These are phyloP conservation scores for Pseudorhiza aurosa DNA, from an alignment of 30 jellyfish, hydroid and myxozoan species.

Conservation along the genomic window DNA sequence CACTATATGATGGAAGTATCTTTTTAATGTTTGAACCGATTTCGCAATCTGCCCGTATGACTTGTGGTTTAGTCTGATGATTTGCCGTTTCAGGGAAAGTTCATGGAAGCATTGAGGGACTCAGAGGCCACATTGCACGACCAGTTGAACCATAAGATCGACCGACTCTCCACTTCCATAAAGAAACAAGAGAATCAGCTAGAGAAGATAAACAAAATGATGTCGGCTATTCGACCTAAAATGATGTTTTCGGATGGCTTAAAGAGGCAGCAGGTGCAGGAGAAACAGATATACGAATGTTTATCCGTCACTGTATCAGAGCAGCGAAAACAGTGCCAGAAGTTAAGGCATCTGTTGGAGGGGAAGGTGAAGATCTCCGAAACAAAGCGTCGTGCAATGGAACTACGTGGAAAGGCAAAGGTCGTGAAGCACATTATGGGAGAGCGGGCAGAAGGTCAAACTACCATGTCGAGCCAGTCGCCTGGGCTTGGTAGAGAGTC, in stretches of 20 bases:
- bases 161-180: slow-evolving; percentile 5
- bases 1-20: no score
- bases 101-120: slow-evolving; percentile 7
- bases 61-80: no score
- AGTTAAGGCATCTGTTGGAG: slow-evolving; percentile 11
- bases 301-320: slow-evolving; percentile 29
- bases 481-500: not conserved
- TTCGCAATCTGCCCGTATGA: no score
- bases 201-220: slow-evolving; percentile 15
- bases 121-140: slow-evolving; percentile 21
- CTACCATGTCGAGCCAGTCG: not conserved
- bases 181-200: slow-evolving; percentile 19
- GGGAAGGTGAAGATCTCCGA: slow-evolving; percentile 42
- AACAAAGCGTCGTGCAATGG: slow-evolving; percentile 45
- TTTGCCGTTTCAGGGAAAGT: no score
- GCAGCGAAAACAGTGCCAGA: slow-evolving; percentile 51
- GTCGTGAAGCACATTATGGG: not conserved
- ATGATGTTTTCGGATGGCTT: slow-evolving; percentile 35
- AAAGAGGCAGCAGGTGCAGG: slow-evolving; percentile 40
- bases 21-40: no score
- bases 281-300: slow-evolving; percentile 41
- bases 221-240: slow-evolving; percentile 23
- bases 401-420: slow-evolving; percentile 42
- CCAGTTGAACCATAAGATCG: slow-evolving; percentile 36
- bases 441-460: not conserved